Evolutionary conservation across 2,888 invertebrate genomes (phyloP), one percentile per base, ranked within the genome.

Genomic region (Miltochrista miniata): DNA sequence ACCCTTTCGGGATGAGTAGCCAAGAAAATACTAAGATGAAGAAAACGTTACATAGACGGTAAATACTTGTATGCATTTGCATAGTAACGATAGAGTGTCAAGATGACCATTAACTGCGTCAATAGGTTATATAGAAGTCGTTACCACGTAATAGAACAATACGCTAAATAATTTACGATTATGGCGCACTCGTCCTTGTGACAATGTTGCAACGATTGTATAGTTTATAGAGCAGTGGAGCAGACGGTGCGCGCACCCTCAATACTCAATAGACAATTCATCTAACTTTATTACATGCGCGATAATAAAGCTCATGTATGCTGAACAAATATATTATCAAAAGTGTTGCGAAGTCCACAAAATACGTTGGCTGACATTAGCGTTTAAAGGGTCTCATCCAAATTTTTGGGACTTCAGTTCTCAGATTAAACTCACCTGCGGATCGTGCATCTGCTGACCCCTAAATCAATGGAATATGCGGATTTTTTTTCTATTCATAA

Each of bases 201-300:
- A 76, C 77, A 77, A 61, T 72, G 77, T 76, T 79, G 78, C 74
- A 76, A 60, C 64, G 71, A 79, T 79, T 79, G 76, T 72, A 73
- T 70, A 68, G 62, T 81, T 81, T 79, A 81, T 83, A 79, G 81
- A 81, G 65, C 73, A 70, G 56, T 60, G 38, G 61, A 64, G 61
- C 74, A 72, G 67, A 71, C 72, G 63, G 59, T 70, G 68, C 60
- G 52, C 68, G 69, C 70, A 64, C 64, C 56, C 54, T 74, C 76
- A 74, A 77, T 79, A 76, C 72, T 73, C 80, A 77, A 79, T 83
- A 76, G 78, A 74, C 80, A 77, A 79, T 81, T 81, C 74, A 71
- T 76, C 66, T 65, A 62, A 68, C 73, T 83, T 83, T 81, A 83
- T 82, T 80, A 71, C 72, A 41, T 34, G 54, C 61, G 54, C 72